These are phyloP conservation scores for Lethocerus indicus DNA, from an alignment of 1,140 invertebrate genomes.

Conservation along the genomic window DNA sequence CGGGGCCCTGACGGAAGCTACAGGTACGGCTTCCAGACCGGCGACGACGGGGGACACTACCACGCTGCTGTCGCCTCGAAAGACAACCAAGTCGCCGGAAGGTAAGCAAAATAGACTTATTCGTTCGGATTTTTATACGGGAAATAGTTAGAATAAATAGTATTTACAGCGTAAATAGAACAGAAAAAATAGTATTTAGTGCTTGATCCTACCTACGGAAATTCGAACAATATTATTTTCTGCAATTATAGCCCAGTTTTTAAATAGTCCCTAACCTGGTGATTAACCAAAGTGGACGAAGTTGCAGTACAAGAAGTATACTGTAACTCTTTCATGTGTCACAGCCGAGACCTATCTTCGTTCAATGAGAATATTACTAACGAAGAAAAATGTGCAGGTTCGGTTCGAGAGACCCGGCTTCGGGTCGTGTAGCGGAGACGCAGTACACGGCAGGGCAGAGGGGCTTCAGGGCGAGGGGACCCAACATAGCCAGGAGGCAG, in stretches of 20 bases:
- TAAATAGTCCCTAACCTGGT: not conserved
- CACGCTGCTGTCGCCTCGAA: constrained; percentile 18
- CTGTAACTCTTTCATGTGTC: not conserved
- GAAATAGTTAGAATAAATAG: too few species aligned
- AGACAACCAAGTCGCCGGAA: constrained; percentile 21
- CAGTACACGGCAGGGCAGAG: constrained; percentile 52
- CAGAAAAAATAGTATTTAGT: too few species aligned
- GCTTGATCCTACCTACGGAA: too few species aligned
- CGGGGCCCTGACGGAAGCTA: constrained; percentile 19
- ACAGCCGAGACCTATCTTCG: not conserved
- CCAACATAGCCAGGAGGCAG: constrained; percentile 46
- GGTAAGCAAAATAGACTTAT: constrained; percentile 11
- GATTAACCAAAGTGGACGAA: too few species aligned
- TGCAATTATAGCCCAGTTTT: not conserved
- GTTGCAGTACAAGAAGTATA: not conserved
- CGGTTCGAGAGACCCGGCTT: constrained; percentile 43
- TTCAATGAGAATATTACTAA: too few species aligned
- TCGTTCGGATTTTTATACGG: too few species aligned
- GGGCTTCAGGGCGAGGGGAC: constrained; percentile 48
- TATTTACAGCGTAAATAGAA: too few species aligned
- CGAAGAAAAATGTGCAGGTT: too few species aligned
- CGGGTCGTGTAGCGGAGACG: constrained; percentile 41
- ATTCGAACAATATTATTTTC: too few species aligned
- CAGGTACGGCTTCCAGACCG: constrained; percentile 21
- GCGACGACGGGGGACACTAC: constrained; percentile 20